Base-by-base conservation (phyloP, 2,888 invertebrate species). In the Myathropa florea region DNA sequence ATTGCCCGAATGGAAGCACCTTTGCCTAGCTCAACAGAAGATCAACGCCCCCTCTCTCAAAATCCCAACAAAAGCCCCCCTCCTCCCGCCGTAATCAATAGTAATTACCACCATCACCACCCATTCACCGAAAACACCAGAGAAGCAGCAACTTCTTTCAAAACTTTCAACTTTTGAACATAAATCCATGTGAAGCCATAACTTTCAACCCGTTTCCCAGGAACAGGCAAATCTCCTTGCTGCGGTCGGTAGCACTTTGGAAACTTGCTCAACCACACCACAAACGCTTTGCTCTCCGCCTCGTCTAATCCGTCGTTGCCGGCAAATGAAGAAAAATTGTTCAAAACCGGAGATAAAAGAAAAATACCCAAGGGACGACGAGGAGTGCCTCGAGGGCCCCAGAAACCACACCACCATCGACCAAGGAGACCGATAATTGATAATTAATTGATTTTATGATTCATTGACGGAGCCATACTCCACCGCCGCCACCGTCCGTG, bases 381-480 rank as follows among this genome's bases (percentile, higher is more conserved):
- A 18, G 2, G 46, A 3, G 46, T 18, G 46, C 18, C 46, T 18
- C 46, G 18, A 46, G 46, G 46, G 46, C 18, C 7, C 7, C 18
- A 14, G 9, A 67, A 46, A 55, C 30, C 65, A 63, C 33, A 24
- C 28, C 18, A 71, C 33, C 61, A 36, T 21, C 21, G 39, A 65
- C 36, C 30, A 76, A 64, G 65, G 53, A 71, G 68, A 75, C 78
- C 86, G 83, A 86, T 86, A 86, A 83, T 86, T 86, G 86, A 83
- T 86, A 86, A 86, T 83, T 83, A 86, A 86, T 86, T 86, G 86
- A 86, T 86, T 86, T 86, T 86, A 79, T 86, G 83, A 86, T 86
- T 86, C 83, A 86, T 86, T 79, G 86, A 79, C 83, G 33, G 73
- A 55, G 10, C 67, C 26, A 6, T 3, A 6, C 30, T 7, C 30